phyloP scores from a whole-genome alignment of 2,113 vertebrate species.

The Lanius ludovicianus region DNA sequence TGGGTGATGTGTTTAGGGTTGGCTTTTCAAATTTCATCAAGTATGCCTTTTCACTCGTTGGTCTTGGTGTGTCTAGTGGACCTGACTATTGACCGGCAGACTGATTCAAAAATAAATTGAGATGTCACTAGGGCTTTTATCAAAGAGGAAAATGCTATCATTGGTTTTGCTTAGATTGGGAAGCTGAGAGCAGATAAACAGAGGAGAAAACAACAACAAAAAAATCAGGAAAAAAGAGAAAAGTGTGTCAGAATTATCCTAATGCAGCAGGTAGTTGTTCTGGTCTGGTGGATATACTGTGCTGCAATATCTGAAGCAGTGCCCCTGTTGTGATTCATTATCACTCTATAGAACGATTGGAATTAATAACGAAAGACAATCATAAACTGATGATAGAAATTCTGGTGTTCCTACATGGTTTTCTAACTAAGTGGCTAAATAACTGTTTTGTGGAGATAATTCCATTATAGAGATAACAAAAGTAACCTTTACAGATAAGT shows the following conservation, averaged over 20 bases:
- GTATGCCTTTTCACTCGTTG: not conserved
- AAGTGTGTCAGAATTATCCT: not conserved
- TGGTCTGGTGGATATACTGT: conserved; percentile 1
- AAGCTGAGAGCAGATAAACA: conserved; percentile 7
- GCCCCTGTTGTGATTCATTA: conserved; percentile 26
- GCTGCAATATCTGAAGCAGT: not conserved
- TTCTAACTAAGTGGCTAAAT: conserved; percentile 29
- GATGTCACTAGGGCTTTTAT: not conserved
- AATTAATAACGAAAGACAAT: conserved; percentile 37
- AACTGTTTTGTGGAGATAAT: conserved; percentile 33
- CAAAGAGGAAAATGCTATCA: conserved; percentile 19
- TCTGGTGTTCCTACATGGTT: conserved; percentile 19
- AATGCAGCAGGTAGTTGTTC: conserved; percentile 40
- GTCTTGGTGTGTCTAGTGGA: not conserved
- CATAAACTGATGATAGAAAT: conserved; percentile 30
- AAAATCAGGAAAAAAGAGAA: not conserved
- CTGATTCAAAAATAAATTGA: conserved; percentile 26
- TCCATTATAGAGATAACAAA: conserved; percentile 45
- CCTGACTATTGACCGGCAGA: not conserved
- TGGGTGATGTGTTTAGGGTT: not conserved
- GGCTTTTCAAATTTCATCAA: not conserved
- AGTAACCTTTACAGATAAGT: conserved; percentile 51
- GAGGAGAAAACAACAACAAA: not conserved
- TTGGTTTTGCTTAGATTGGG: conserved; percentile 13
- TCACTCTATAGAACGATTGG: not conserved